phyloP scores from a whole-genome alignment of 2,113 vertebrate species.

The Boulengeromyrus knoepffleri region DNA sequence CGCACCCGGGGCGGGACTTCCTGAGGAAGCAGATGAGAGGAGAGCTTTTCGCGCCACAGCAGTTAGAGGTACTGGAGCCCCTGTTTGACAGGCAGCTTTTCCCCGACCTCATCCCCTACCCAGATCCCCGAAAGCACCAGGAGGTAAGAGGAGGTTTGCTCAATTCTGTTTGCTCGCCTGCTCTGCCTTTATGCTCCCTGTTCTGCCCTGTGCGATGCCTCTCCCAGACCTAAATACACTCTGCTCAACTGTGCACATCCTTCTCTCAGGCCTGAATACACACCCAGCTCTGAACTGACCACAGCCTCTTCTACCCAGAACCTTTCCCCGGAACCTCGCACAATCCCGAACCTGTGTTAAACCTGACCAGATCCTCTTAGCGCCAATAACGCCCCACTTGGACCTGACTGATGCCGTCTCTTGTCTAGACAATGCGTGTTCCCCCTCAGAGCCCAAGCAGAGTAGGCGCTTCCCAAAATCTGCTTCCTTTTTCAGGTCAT shows the following conservation, averaged over 20 bases:
- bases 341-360: neutral
- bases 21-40: slow-evolving; percentile 98
- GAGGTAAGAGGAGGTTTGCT: slow-evolving; percentile 66
- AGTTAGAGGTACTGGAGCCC: slow-evolving; percentile 95
- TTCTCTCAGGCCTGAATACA: neutral
- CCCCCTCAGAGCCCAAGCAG: slow-evolving; percentile 9
- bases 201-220: neutral
- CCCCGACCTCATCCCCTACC: slow-evolving; percentile 82
- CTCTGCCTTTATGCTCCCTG: slow-evolving; percentile 48
- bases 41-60: slow-evolving; percentile 94
- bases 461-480: neutral
- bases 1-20: slow-evolving; percentile 90
- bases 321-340: neutral
- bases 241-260: neutral
- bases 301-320: neutral
- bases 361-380: slow-evolving; percentile 49
- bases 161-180: slow-evolving; percentile 22
- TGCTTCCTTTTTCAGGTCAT: neutral
- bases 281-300: neutral
- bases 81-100: slow-evolving; percentile 92
- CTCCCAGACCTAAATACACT: neutral
- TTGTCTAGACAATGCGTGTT: neutral
- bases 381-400: neutral
- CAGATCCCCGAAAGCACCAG: slow-evolving; percentile 81
- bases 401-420: neutral